These are phyloP conservation scores for Amblyopsis hoosieri DNA, from an alignment of 2,797 vertebrate genomes.

Conservation along the genomic window DNA sequence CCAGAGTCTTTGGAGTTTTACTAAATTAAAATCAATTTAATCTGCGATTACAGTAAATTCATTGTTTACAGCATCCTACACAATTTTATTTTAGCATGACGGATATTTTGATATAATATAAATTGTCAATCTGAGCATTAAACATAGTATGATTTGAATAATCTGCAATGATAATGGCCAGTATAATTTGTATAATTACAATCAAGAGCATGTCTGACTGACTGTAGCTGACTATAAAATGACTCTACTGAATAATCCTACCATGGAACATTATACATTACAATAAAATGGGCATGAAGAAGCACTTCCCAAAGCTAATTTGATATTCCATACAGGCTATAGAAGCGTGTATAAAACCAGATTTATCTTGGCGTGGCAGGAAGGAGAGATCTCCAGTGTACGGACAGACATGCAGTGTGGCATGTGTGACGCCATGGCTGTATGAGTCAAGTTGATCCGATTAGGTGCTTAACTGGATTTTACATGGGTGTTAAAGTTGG, in stretches of 20 bases:
- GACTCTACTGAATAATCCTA: not conserved
- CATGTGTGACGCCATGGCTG: constrained; percentile 58
- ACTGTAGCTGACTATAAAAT: constrained; percentile 47
- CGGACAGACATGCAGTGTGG: constrained; percentile 47
- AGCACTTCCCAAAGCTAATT: constrained; percentile 3
- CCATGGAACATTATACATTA: not conserved
- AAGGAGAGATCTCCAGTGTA: not conserved
- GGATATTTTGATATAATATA: constrained; percentile 15
- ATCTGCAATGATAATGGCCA: constrained; percentile 59
- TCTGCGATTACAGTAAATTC: constrained; percentile 13
- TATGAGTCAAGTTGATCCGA: constrained; percentile 75
- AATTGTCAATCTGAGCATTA: constrained; percentile 65
- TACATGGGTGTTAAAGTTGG: constrained; percentile 76
- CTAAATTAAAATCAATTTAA: not conserved
- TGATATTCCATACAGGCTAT: constrained; percentile 17
- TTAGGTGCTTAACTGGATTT: constrained; percentile 80
- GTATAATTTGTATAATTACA: constrained; percentile 53
- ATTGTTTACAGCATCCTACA: constrained; percentile 38
- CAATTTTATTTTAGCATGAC: constrained; percentile 40
- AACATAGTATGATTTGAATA: constrained; percentile 60
- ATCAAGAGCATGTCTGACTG: constrained; percentile 50
- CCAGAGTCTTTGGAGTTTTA: not conserved
- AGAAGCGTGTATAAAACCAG: constrained; percentile 19
- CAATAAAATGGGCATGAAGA: constrained; percentile 4
- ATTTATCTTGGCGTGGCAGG: constrained; percentile 27